Evolutionary conservation across 2,888 invertebrate species (phyloP), one percentile per base, ranked within the genome.

Genomic region (Atherix ibis): DNA sequence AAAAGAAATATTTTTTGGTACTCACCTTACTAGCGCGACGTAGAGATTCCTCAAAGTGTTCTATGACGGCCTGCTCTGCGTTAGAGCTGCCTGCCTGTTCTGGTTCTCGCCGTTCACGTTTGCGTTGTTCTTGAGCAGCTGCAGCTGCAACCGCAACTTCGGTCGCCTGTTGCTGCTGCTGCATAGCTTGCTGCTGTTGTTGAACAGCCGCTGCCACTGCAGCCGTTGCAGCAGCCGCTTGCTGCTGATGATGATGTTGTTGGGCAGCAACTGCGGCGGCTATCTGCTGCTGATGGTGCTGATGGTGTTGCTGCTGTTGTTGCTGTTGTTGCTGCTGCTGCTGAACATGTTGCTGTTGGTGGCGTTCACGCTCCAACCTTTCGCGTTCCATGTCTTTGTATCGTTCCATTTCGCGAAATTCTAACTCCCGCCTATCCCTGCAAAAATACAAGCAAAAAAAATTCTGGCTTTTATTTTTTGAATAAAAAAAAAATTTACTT

Each of bases 1-100:
- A n/a, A n/a, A n/a, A n/a, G n/a, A n/a, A n/a, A n/a, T n/a, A n/a
- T n/a, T n/a, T n/a, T n/a, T n/a, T n/a, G n/a, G n/a, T n/a, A 36
- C 36, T 31, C 14, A 36, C 36, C 28, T 31, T 36, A 10, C 26
- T 36, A 9, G 77, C 79, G 42, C 76, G 66, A 54, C 79, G 69
- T 40, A 88, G 68, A 43, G 87, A 85, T 65, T 87, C 85, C 53
- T 83, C 83, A 62, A 89, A 89, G 64, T 89, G 89, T 62, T 85
- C 80, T 49, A 84, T 76, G 39, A 89, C 80, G 43, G 81, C 76
- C 48, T 71, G 70, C 46, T 73, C 70, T 35, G 71, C 70, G 37
- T 53, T 51, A 8, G 38, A 30, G 27, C 38, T n/a, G n/a, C n/a
- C n/a, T 32, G 10, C 29, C 49, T 64, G 54, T 42, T 62, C 58